Percentiles rank a stretch among this genome's conserved stretches.
phyloP scores from a whole-genome alignment of 2,797 vertebrate genomes.

The Sebastes paucispinis region DNA sequence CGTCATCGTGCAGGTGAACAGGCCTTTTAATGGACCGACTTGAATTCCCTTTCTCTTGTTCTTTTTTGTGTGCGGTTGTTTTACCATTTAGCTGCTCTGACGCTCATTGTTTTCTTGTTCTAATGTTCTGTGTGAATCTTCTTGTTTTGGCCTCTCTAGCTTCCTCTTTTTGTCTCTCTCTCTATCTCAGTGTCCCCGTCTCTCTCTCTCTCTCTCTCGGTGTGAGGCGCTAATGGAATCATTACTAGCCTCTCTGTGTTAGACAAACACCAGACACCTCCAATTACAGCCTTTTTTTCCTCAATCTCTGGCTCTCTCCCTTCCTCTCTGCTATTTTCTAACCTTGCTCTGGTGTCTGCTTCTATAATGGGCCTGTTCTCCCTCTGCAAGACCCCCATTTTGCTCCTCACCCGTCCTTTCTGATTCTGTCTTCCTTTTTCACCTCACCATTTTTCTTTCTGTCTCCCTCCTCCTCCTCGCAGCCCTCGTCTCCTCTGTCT shows the following conservation, averaged over 20 bases:
- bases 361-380: slow-evolving; percentile 65
- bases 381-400: slow-evolving; percentile 31
- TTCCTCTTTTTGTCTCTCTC: slow-evolving; percentile 23
- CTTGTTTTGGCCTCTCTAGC: slow-evolving; percentile 30
- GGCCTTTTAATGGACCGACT: slow-evolving; percentile 54
- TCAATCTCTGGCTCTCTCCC: slow-evolving; percentile 59
- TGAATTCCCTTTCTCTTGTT: slow-evolving; percentile 39
- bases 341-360: slow-evolving; percentile 59
- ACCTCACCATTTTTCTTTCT: slow-evolving; percentile 59
- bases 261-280: slow-evolving; percentile 82
- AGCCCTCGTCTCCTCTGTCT: slow-evolving; percentile 55
- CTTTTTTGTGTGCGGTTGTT: slow-evolving; percentile 24
- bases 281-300: slow-evolving; percentile 72
- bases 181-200: background rate
- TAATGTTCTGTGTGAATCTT: slow-evolving; percentile 33
- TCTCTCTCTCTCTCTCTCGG: slow-evolving; percentile 26
- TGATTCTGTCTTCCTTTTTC: slow-evolving; percentile 51
- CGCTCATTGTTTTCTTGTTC: slow-evolving; percentile 24
- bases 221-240: slow-evolving; percentile 83
- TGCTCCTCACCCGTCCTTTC: slow-evolving; percentile 52
- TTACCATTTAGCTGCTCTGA: slow-evolving; percentile 23
- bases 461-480: slow-evolving; percentile 20
- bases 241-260: slow-evolving; percentile 81
- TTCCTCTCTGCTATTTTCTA: slow-evolving; percentile 65
- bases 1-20: slow-evolving; percentile 56